Evolutionary conservation across 2,888 invertebrate species (phyloP).

Genomic region (Seira sanloemensis): DNA sequence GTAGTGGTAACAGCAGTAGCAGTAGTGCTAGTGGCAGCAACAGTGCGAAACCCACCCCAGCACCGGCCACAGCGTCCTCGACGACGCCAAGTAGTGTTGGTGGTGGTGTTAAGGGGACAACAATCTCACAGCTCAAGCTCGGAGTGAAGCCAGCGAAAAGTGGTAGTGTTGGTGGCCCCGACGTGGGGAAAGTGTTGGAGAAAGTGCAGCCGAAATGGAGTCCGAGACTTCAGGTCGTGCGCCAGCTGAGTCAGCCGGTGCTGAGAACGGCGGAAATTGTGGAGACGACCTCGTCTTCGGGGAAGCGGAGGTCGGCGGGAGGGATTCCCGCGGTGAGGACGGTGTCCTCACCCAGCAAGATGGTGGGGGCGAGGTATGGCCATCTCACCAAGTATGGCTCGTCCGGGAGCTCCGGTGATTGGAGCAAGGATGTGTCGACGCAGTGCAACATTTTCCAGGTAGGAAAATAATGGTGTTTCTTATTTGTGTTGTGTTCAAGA

Average conservation of each 20-base stretch:
- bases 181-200: background rate
- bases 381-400: slow-evolving; percentile 54
- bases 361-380: slow-evolving; percentile 9
- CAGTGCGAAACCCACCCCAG: slow-evolving; percentile 6
- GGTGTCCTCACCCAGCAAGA: slow-evolving; percentile 22
- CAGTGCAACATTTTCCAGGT: slow-evolving; percentile 66
- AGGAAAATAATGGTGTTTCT: background rate
- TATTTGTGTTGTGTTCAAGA: no score
- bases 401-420: slow-evolving; percentile 54
- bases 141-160: background rate
- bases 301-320: background rate
- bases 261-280: slow-evolving; percentile 54
- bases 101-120: background rate
- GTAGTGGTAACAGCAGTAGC: slow-evolving; percentile 22
- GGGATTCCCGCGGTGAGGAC: background rate
- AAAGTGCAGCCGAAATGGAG: slow-evolving; percentile 47
- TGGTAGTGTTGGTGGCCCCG: background rate
- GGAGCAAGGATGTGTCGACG: slow-evolving; percentile 64
- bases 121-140: background rate
- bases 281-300: slow-evolving; percentile 24
- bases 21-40: slow-evolving; percentile 1
- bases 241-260: slow-evolving; percentile 59
- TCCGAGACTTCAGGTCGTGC: slow-evolving; percentile 50
- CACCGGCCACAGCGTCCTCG: slow-evolving; percentile 24
- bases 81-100: slow-evolving; percentile 15